Evolutionary conservation across 1,140 invertebrate genomes (phyloP).

Genomic region (Drosophila orena): DNA sequence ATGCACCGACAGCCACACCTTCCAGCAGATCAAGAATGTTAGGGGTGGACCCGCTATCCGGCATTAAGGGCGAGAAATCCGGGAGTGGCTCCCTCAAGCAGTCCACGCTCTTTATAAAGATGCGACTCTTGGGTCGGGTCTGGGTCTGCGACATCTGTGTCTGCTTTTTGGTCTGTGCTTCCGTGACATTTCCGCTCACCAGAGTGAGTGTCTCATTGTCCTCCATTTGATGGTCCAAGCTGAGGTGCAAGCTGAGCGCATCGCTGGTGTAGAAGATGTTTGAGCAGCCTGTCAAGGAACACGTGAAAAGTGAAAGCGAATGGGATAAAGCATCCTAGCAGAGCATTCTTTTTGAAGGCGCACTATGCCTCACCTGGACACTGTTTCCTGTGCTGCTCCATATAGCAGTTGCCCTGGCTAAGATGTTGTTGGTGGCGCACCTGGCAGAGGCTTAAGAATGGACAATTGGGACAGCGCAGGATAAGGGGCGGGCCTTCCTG

Average conservation of each 20-base stretch:
- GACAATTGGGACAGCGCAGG: slow-evolving; percentile 61
- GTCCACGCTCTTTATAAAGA: slow-evolving; percentile 80
- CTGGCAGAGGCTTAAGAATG: slow-evolving; percentile 62
- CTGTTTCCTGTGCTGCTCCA: slow-evolving; percentile 31
- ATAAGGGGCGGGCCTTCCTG: slow-evolving; percentile 13
- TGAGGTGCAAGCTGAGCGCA: slow-evolving; percentile 85
- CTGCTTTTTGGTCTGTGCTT: slow-evolving; percentile 5
- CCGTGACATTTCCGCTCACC: slow-evolving; percentile 11
- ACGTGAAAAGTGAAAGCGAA: not conserved
- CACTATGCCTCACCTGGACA: slow-evolving; percentile 54
- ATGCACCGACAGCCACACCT: slow-evolving; percentile 37
- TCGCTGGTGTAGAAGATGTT: slow-evolving; percentile 85
- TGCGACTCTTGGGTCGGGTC: slow-evolving; percentile 60
- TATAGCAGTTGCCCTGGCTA: slow-evolving; percentile 49
- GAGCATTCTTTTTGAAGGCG: no score
- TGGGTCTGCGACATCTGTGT: not conserved
- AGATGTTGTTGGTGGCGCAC: slow-evolving; percentile 37
- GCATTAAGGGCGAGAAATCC: slow-evolving; percentile 52
- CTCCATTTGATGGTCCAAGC: slow-evolving; percentile 85
- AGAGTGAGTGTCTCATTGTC: slow-evolving; percentile 70
- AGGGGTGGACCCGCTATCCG: slow-evolving; percentile 11
- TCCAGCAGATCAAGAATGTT: slow-evolving; percentile 68
- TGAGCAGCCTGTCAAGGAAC: slow-evolving; percentile 74
- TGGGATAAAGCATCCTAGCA: no score
- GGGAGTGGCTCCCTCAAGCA: slow-evolving; percentile 68